Base-by-base conservation (phyloP, 2,797 vertebrate genomes). In the Sitta carolinensis region DNA sequence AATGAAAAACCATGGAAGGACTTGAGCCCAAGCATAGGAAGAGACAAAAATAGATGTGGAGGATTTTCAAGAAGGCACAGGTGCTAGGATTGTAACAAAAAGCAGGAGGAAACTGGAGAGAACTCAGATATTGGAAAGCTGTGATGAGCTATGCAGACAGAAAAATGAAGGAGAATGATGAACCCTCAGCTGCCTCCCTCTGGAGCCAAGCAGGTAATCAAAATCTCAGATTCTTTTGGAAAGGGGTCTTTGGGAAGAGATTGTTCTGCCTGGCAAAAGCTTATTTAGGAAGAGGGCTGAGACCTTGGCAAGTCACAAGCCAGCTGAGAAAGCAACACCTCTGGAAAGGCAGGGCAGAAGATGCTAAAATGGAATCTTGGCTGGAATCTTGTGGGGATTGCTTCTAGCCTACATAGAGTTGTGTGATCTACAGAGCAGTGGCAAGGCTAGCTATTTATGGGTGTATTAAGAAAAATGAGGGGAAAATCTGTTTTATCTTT, bases 381-480 rank as follows among this genome's bases (percentile, higher is more conserved):
- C 59, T 42, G 17, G 29, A 48, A 9, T 57, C 70, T n/a, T 40
- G 66, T 20, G 36, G 13, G 25, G 17, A 40, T 52, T 87, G 43
- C 68, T 84, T 32, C 47, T 26, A 29, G 40, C 4, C 38, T 48
- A 22, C n/a, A 13, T 2, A 52, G 79, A 61, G 7, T 2, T 1
- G 0, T 18, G 12, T 14, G 13, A 48, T 63, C 23, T 72, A 7
- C 40, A 42, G 10, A 67, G 38, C 2, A 45, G 45, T 13, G 30
- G 54, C 20, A 30, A 36, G 36, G 36, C 36, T 8, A 40, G 15
- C 0, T 72, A 0, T 43, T 58, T n/a, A 12, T 36, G 29, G 43
- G 18, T 51, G 27, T 43, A 6, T 29, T 26, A 54, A 19, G 74
- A 51, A 73, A 68, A 84, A 48, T 1, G 1, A 20, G 36, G 47